Evolutionary conservation across 2,888 invertebrate genomes (phyloP).

Genomic region (Portevinia maculata): DNA sequence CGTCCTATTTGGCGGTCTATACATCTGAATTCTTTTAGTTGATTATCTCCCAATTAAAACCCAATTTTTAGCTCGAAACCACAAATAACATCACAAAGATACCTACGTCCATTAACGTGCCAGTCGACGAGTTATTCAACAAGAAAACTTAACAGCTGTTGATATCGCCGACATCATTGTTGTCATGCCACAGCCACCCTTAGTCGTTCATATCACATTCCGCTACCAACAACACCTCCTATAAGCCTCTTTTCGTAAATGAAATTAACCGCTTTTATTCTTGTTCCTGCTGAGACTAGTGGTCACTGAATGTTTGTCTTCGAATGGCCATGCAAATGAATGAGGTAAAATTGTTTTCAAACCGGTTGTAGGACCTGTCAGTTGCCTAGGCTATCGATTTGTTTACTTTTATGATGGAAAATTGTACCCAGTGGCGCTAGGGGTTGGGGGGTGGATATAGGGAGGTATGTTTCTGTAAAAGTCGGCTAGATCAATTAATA

Average conservation of each 20-base stretch:
- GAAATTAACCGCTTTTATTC: constrained; percentile 13
- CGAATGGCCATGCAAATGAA: constrained; percentile 13
- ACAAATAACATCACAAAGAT: background rate
- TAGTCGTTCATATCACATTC: background rate
- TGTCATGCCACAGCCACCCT: background rate
- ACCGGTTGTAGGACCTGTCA: background rate
- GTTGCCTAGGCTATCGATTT: constrained; percentile 5
- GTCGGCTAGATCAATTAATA: constrained; percentile 17
- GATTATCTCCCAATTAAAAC: background rate
- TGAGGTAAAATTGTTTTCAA: constrained; percentile 3
- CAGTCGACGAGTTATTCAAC: too few relatives aligned
- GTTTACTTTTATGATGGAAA: constrained; percentile 7
- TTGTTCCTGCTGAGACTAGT: background rate
- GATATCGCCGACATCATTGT: background rate
- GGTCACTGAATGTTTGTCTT: background rate
- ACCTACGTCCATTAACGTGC: background rate
- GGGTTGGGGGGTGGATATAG: background rate
- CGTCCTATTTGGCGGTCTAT: too few relatives aligned
- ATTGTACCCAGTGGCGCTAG: too few relatives aligned
- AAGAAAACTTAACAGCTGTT: too few relatives aligned
- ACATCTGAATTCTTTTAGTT: too few relatives aligned
- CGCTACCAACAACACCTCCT: background rate
- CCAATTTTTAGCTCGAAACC: too few relatives aligned
- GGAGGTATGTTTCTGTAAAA: background rate
- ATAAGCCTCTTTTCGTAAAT: constrained; percentile 24